Percentiles rank a stretch among this genome's conserved stretches.
Evolutionary conservation across 2,888 invertebrate species (phyloP).

Genomic region (Dasypolia templi): DNA sequence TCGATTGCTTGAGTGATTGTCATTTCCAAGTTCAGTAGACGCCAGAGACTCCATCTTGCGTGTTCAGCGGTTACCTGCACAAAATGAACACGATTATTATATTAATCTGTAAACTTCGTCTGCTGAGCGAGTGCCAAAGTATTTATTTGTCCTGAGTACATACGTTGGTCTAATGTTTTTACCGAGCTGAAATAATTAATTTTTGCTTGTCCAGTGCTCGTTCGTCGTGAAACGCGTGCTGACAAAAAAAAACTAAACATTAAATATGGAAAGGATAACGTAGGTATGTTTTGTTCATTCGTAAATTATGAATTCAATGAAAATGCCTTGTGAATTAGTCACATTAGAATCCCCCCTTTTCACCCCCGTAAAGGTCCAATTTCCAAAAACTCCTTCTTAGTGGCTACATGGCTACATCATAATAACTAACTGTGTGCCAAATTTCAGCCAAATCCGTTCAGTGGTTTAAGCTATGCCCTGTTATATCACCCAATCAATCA

Average conservation of each 20-base stretch:
- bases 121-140: background rate
- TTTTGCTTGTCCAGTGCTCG: background rate
- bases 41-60: conserved; percentile 11
- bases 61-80: conserved; percentile 6
- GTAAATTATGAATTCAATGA: background rate
- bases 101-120: background rate
- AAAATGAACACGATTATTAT: background rate
- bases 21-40: background rate
- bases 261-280: background rate
- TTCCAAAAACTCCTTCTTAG: no score
- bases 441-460: no score
- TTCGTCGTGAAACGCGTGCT: background rate
- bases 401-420: no score
- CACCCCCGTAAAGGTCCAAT: no score
- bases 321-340: no score
- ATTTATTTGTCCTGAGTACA: background rate
- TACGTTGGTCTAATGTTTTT: background rate
- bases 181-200: background rate
- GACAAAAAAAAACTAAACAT: background rate
- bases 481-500: no score
- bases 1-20: background rate
- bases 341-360: no score
- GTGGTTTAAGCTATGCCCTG: no score
- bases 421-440: no score
- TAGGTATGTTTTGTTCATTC: background rate